phyloP scores from a whole-genome alignment of 2,113 vertebrate genomes.

The Nibea albiflora region DNA sequence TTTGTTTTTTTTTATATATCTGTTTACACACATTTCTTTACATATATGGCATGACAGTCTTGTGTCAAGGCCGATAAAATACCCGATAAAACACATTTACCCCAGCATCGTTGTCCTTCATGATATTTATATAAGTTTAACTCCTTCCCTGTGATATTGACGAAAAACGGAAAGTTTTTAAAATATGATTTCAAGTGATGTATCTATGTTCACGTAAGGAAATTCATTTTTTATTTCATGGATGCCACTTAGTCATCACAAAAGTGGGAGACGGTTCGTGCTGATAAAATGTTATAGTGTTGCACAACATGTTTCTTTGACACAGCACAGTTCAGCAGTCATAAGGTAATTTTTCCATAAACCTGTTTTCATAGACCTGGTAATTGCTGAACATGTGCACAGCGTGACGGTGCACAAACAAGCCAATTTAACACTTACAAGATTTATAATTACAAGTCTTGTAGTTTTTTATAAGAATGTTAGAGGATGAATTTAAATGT shows the following conservation, averaged over 20 bases:
- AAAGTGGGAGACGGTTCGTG: not conserved
- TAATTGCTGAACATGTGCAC: not conserved
- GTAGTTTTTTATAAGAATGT: not conserved
- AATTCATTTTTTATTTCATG: not conserved
- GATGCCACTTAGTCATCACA: not conserved
- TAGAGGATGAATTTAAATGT: not conserved
- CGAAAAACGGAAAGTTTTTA: not conserved
- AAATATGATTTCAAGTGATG: not conserved
- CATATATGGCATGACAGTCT: not conserved
- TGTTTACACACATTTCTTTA: not conserved
- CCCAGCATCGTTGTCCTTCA: not conserved
- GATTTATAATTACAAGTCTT: not conserved
- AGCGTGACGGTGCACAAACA: not conserved
- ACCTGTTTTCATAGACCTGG: not conserved
- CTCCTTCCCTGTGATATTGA: not conserved
- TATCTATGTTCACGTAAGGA: not conserved
- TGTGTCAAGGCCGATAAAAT: not conserved
- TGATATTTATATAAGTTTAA: not conserved
- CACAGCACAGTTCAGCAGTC: not conserved
- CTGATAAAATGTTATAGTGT: conserved; percentile 15
- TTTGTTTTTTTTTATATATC: not conserved
- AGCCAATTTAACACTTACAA: not conserved
- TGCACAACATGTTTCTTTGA: conserved; percentile 41
- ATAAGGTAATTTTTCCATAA: conserved; percentile 7
- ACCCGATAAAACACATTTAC: not conserved